Evolutionary conservation across 37 sponge, comb jelly and placozoan species (phyloP).

Genomic region (Axinella damicornis): DNA sequence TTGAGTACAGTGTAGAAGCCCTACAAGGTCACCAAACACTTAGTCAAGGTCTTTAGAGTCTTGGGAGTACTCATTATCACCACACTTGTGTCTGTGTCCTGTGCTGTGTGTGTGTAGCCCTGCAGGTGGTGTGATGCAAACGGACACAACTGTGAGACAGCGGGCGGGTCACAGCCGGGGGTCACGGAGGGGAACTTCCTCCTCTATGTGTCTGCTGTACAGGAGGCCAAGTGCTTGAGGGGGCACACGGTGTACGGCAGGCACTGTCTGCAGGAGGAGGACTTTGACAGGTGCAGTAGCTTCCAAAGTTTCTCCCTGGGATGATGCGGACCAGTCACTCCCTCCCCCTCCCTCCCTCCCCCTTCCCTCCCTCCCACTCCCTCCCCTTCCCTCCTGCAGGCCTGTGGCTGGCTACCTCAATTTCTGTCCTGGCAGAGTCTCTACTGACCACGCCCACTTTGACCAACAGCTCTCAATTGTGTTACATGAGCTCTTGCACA

Average conservation of each 20-base stretch:
- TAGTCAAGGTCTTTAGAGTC: too few species aligned
- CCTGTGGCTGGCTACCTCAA: slow-evolving; percentile 66
- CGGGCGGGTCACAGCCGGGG: neutral
- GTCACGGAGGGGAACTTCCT: slow-evolving; percentile 35
- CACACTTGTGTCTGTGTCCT: too few species aligned
- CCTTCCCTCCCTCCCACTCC: neutral
- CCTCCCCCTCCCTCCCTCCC: neutral
- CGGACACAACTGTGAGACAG: neutral
- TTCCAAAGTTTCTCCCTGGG: too few species aligned
- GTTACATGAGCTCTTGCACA: slow-evolving; percentile 58
- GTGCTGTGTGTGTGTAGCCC: neutral
- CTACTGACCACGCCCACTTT: neutral
- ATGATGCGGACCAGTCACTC: too few species aligned
- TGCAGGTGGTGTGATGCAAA: neutral
- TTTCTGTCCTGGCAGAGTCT: slow-evolving; percentile 27
- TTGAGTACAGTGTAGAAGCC: too few species aligned
- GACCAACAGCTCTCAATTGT: neutral
- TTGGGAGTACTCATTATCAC: too few species aligned
- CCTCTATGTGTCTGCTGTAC: slow-evolving; percentile 43
- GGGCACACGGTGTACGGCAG: slow-evolving; percentile 19
- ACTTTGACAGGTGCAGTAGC: slow-evolving; percentile 38
- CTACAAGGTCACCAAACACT: too few species aligned
- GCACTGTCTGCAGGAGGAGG: slow-evolving; percentile 60
- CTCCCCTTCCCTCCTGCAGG: neutral
- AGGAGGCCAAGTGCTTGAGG: neutral